Conservation (phyloP, 2,888 invertebrate species). For the Dendrolimus pini region DNA sequence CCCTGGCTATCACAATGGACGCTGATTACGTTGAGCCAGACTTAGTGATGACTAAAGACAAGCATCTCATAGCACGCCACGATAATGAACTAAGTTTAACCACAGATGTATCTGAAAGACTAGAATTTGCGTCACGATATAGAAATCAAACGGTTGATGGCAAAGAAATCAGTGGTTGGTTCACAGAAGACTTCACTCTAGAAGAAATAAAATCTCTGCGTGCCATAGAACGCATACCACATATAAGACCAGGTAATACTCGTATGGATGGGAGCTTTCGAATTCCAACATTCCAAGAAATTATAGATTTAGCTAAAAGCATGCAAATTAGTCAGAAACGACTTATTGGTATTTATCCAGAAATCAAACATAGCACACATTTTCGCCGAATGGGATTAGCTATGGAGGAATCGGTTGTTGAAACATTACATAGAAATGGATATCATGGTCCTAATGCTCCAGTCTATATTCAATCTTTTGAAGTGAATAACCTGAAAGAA, state of each 20-base stretch:
- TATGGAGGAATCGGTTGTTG: conserved; percentile 48
- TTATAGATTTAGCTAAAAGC: conserved; percentile 52
- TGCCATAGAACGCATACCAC: conserved; percentile 47
- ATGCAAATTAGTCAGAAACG: conserved; percentile 48
- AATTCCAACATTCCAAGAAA: conserved; percentile 58
- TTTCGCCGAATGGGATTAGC: conserved; percentile 45
- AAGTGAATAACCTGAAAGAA: conserved; percentile 54
- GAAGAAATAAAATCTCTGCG: conserved; percentile 56
- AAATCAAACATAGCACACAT: conserved; percentile 57
- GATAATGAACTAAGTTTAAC: conserved; percentile 55
- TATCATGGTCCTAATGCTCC: conserved; percentile 40
- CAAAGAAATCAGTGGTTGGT: conserved; percentile 46
- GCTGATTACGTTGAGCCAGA: conserved; percentile 66
- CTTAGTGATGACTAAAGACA: conserved; percentile 59
- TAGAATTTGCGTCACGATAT: conserved; percentile 45
- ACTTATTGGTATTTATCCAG: conserved; percentile 57
- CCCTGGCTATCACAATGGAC: conserved; percentile 58
- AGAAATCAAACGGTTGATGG: conserved; percentile 48
- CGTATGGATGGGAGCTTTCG: conserved; percentile 47
- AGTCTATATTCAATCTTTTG: conserved; percentile 63
- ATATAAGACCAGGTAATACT: conserved; percentile 52
- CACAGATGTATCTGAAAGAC: conserved; percentile 43
- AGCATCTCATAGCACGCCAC: conserved; percentile 50
- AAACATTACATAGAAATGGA: conserved; percentile 46
- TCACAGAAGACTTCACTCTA: conserved; percentile 62